Percentiles rank a stretch among this genome's conserved stretches.
These are phyloP conservation scores for Speoplatyrhinus poulsoni DNA, from an alignment of 2,113 vertebrate species.

Conservation along the genomic window DNA sequence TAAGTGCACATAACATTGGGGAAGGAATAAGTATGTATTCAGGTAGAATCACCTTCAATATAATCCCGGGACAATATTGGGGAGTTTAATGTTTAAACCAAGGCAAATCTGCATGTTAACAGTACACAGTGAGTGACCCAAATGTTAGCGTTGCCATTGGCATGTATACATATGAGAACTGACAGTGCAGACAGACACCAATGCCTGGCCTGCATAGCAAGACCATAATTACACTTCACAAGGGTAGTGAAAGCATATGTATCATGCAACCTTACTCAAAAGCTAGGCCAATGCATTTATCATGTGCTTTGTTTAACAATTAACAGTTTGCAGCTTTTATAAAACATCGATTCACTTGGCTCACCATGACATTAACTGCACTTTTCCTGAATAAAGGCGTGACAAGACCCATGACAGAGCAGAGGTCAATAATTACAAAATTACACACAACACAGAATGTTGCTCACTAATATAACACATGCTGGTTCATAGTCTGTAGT, in stretches of 20 bases:
- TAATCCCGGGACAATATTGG: no score
- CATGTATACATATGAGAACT: not conserved
- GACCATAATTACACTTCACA: slow-evolving; percentile 9
- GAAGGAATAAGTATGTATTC: no score
- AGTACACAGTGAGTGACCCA: no score
- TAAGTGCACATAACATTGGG: no score
- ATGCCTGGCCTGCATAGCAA: slow-evolving; percentile 8
- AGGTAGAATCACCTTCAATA: no score
- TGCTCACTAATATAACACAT: not conserved
- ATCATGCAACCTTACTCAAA: slow-evolving; percentile 19
- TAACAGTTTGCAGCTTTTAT: slow-evolving; percentile 6
- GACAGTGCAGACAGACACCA: slow-evolving; percentile 3
- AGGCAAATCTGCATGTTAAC: no score
- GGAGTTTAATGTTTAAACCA: no score
- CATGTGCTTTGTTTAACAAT: slow-evolving; percentile 22
- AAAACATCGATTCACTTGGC: slow-evolving; percentile 29
- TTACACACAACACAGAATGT: not conserved
- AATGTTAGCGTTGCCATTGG: no score
- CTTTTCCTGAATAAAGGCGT: not conserved
- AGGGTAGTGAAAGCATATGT: slow-evolving; percentile 4
- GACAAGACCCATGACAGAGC: not conserved
- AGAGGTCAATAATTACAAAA: not conserved
- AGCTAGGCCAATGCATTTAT: not conserved
- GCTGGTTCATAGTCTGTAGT: not conserved
- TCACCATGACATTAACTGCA: slow-evolving; percentile 12